Conservation (phyloP, 2,113 vertebrate species). For the Ailuropoda melanoleuca region DNA sequence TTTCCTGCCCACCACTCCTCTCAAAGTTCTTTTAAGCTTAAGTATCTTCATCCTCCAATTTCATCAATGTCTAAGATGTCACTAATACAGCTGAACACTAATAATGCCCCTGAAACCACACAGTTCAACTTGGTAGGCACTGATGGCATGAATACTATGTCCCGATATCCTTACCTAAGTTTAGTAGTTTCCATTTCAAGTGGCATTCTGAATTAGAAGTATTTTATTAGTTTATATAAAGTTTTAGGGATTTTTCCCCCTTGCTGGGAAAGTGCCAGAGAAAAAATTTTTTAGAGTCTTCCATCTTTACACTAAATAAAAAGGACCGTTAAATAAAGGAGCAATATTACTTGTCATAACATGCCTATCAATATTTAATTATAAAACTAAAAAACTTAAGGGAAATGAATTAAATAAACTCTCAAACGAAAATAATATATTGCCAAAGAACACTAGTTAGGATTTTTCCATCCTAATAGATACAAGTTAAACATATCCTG, state of each 20-base stretch:
- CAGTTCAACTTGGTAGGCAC: not conserved
- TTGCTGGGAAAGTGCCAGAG: not conserved
- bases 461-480: not conserved
- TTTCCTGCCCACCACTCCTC: not conserved
- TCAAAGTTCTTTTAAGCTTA: conserved; percentile 18
- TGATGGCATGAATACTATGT: not conserved
- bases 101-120: not conserved
- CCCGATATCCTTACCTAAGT: conserved; percentile 3
- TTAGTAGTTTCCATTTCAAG: conserved; percentile 45
- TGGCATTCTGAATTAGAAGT: conserved; percentile 12
- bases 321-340: conserved; percentile 56
- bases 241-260: not conserved
- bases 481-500: not conserved
- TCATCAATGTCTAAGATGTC: not conserved
- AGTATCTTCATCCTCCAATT: not conserved
- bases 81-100: not conserved
- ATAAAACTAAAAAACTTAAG: conserved; percentile 56
- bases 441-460: conserved; percentile 4
- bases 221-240: conserved; percentile 42
- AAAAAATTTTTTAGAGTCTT: not conserved
- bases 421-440: conserved; percentile 24
- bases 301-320: conserved; percentile 31
- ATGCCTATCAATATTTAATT: conserved; percentile 43
- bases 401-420: conserved; percentile 34
- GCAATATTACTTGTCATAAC: not conserved